phyloP scores from a whole-genome alignment of 2,888 invertebrate genomes.

The Polyploca ridens region DNA sequence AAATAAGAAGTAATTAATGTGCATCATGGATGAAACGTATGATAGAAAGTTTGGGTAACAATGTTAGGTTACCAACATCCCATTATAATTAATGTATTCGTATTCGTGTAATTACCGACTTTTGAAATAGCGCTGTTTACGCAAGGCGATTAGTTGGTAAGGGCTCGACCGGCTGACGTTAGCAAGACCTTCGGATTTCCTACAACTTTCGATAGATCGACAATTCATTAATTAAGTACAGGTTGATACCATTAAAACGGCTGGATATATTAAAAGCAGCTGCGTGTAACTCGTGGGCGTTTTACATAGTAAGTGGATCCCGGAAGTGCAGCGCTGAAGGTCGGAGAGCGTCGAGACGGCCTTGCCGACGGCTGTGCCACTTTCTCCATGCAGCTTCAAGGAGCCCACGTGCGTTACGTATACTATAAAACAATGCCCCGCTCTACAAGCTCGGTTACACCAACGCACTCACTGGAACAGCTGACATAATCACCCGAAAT shows the following conservation, averaged over 20 bases:
- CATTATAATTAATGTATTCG: conserved; percentile 23
- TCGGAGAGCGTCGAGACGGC: conserved; percentile 71
- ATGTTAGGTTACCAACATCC: not conserved
- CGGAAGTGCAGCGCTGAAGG: conserved; percentile 73
- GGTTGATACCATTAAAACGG: not conserved
- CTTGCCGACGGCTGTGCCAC: conserved; percentile 80
- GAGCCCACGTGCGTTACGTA: conserved; percentile 73
- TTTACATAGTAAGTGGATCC: conserved; percentile 49
- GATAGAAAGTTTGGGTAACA: not conserved
- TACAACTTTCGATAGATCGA: conserved; percentile 34
- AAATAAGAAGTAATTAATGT: not conserved
- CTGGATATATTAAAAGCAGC: not conserved
- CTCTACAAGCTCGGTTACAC: conserved; percentile 62
- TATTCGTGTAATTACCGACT: conserved; percentile 48
- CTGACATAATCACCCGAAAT: conserved; percentile 77
- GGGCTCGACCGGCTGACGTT: conserved; percentile 30
- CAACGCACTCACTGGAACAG: conserved; percentile 67
- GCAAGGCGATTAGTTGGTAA: conserved; percentile 52
- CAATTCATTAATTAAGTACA: not conserved
- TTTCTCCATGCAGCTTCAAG: conserved; percentile 68
- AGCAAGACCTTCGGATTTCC: conserved; percentile 43
- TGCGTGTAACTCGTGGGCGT: conserved; percentile 19
- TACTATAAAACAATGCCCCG: conserved; percentile 64
- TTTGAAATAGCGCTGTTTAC: conserved; percentile 32
- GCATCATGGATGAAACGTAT: not conserved